Evolutionary conservation across 2,113 vertebrate species (phyloP).

Genomic region (Camelus dromedarius): DNA sequence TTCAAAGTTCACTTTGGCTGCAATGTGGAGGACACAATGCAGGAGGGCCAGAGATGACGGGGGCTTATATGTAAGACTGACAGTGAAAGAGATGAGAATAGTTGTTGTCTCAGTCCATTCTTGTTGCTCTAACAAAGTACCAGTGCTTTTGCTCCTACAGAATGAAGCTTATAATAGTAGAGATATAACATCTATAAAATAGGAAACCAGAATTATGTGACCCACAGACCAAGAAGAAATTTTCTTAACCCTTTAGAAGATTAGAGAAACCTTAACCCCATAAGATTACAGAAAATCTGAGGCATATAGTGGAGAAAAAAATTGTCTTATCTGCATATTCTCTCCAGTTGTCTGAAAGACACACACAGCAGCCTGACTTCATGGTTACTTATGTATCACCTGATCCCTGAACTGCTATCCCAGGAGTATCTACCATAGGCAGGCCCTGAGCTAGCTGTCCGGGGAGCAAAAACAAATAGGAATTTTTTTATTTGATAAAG

Average conservation of each 20-base stretch:
- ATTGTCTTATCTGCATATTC: not conserved
- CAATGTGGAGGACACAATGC: not conserved
- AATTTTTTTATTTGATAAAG: not conserved
- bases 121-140: not conserved
- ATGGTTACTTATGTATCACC: not conserved
- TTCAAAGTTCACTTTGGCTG: constrained; percentile 7
- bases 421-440: not conserved
- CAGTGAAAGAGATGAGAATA: not conserved
- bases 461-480: not conserved
- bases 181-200: not conserved
- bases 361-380: not conserved
- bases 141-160: not conserved
- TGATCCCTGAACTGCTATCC: not conserved
- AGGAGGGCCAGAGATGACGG: not conserved
- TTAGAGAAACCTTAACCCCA: not conserved
- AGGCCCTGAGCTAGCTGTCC: not conserved
- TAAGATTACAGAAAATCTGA: not conserved
- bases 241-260: not conserved
- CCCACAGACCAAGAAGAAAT: not conserved
- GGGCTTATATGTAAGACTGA: not conserved
- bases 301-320: not conserved
- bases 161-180: not conserved
- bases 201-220: not conserved
- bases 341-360: not conserved
- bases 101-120: not conserved